Percentiles rank a stretch among this genome's conserved stretches.
Evolutionary conservation across 2,113 vertebrate species (phyloP).

Genomic region (Cololabis saira): DNA sequence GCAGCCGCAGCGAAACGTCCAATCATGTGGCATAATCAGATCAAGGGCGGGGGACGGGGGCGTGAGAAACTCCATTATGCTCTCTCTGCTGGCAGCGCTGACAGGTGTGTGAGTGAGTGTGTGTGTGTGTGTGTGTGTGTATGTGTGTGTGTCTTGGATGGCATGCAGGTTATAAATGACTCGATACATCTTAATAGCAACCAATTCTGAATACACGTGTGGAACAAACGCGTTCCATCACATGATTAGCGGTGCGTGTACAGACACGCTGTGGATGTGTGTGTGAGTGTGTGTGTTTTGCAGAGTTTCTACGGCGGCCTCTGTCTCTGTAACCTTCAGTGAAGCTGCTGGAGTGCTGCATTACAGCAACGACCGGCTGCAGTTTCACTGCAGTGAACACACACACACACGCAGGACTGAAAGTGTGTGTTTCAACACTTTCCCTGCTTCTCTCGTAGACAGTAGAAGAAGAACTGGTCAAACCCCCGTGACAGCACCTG

Average conservation of each 20-base stretch:
- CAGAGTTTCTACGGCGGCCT: slow-evolving; percentile 39
- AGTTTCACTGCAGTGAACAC: slow-evolving; percentile 48
- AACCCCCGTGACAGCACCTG: too few species aligned
- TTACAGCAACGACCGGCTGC: slow-evolving; percentile 57
- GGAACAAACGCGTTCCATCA: background rate
- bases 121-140: slow-evolving; percentile 26
- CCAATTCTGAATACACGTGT: too few species aligned
- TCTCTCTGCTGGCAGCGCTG: slow-evolving; percentile 40
- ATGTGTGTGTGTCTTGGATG: slow-evolving; percentile 5
- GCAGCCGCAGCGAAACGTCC: slow-evolving; percentile 29
- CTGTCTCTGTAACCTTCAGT: slow-evolving; percentile 40
- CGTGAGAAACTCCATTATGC: slow-evolving; percentile 44
- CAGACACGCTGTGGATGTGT: slow-evolving; percentile 6
- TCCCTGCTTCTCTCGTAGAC: too few species aligned
- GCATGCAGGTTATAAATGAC: background rate
- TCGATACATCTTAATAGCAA: background rate
- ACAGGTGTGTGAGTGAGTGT: too few species aligned
- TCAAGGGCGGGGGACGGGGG: slow-evolving; percentile 22
- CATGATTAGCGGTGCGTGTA: background rate
- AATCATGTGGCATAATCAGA: slow-evolving; percentile 66
- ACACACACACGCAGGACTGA: too few species aligned
- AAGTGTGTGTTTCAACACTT: too few species aligned
- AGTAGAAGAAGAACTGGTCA: too few species aligned
- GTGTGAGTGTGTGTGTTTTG: background rate
- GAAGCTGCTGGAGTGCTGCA: slow-evolving; percentile 62